Evolutionary conservation across 2,113 vertebrate species (phyloP).

Genomic region (Gymnarchus niloticus): DNA sequence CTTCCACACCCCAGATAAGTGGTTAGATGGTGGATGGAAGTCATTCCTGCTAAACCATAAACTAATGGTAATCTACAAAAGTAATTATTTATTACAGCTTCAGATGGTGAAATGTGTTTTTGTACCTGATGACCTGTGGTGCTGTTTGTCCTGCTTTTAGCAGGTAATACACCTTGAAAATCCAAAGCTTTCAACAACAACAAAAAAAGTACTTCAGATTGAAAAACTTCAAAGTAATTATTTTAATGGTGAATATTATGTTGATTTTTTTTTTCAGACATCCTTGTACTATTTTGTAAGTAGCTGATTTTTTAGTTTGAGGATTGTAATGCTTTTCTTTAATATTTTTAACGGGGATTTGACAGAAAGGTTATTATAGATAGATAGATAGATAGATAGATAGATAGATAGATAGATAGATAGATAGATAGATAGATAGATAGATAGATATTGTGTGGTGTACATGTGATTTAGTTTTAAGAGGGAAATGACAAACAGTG

Average conservation of each 20-base stretch:
- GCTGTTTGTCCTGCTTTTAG: background rate
- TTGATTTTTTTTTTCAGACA: background rate
- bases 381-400: background rate
- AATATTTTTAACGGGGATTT: background rate
- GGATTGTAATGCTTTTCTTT: background rate
- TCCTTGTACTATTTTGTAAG: background rate
- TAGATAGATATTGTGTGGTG: background rate
- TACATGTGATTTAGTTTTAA: background rate
- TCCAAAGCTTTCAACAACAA: background rate
- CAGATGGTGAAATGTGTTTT: background rate
- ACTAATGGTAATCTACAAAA: too few relatives aligned
- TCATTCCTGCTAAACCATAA: too few relatives aligned
- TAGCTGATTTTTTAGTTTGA: background rate
- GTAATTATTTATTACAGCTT: background rate
- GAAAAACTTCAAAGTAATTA: background rate
- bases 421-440: background rate
- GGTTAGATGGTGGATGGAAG: too few relatives aligned
- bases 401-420: background rate
- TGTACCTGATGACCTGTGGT: background rate
- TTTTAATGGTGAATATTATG: too few relatives aligned
- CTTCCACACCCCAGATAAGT: too few relatives aligned
- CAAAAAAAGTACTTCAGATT: too few relatives aligned
- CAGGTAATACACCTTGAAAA: background rate
- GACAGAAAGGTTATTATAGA: background rate
- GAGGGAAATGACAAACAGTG: background rate